phyloP scores from a whole-genome alignment of 2,797 vertebrate genomes.

The Numenius phaeopus region DNA sequence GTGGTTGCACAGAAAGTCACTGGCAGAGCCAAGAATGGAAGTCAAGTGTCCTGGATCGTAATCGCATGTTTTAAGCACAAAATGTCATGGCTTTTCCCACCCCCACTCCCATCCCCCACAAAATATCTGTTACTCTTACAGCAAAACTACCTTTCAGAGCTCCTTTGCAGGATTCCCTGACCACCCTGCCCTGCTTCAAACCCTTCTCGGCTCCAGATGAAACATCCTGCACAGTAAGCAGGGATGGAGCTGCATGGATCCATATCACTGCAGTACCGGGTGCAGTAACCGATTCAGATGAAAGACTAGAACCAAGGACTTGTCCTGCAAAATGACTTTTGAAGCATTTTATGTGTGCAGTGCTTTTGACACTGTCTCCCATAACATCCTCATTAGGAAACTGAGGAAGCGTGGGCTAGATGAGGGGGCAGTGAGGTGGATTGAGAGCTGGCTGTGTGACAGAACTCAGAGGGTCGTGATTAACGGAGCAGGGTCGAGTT shows the following conservation, averaged over 20 bases:
- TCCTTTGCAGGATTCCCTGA: background rate
- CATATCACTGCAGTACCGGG: background rate
- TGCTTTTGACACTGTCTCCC: no score
- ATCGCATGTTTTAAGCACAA: background rate
- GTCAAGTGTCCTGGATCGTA: background rate
- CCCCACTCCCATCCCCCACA: background rate
- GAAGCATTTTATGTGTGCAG: background rate
- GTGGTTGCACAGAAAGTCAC: background rate
- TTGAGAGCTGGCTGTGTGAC: no score
- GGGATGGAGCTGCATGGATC: background rate
- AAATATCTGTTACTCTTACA: background rate
- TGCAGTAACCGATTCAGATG: background rate
- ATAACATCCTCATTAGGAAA: no score
- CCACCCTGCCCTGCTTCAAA: background rate
- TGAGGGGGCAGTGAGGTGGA: no score
- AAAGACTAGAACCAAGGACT: background rate
- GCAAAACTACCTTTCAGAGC: background rate
- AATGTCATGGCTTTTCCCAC: rapidly evolving
- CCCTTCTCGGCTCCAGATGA: background rate
- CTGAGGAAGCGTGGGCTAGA: no score
- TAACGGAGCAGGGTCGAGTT: no score
- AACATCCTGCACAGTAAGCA: background rate
- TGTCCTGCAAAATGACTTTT: background rate
- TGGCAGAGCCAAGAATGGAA: background rate
- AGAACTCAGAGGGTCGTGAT: no score